These are phyloP conservation scores for Pluvialis apricaria DNA, from an alignment of 2,113 vertebrate genomes.

Conservation along the genomic window DNA sequence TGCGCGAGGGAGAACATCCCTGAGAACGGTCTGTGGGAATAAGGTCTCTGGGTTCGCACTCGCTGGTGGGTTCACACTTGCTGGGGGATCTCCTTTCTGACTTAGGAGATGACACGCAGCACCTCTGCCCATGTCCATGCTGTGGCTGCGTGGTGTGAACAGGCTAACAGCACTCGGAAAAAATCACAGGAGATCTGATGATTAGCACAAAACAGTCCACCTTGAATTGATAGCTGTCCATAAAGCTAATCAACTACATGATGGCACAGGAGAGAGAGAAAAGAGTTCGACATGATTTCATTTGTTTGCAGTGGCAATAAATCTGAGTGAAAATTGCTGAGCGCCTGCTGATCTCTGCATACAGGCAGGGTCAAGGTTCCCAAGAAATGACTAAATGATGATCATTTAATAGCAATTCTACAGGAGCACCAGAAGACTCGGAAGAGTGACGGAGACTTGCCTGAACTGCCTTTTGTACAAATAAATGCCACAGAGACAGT, in stretches of 20 bases:
- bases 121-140: background rate
- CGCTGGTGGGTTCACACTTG: rapidly evolving
- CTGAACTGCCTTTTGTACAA: background rate
- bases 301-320: background rate
- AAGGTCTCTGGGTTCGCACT: background rate
- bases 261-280: background rate
- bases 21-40: background rate
- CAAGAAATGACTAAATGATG: background rate
- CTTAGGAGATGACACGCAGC: background rate
- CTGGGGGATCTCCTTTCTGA: background rate
- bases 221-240: background rate
- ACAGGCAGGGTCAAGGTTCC: background rate
- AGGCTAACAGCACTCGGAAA: background rate
- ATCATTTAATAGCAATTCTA: background rate
- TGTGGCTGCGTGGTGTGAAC: background rate
- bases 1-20: background rate
- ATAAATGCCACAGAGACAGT: background rate
- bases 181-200: background rate
- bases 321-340: background rate
- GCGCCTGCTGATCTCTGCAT: background rate
- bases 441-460: background rate
- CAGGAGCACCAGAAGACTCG: background rate
- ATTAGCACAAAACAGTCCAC: background rate
- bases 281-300: background rate
- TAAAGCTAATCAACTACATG: background rate